Conservation (phyloP, 2,113 vertebrate species). For the Oriolus oriolus region DNA sequence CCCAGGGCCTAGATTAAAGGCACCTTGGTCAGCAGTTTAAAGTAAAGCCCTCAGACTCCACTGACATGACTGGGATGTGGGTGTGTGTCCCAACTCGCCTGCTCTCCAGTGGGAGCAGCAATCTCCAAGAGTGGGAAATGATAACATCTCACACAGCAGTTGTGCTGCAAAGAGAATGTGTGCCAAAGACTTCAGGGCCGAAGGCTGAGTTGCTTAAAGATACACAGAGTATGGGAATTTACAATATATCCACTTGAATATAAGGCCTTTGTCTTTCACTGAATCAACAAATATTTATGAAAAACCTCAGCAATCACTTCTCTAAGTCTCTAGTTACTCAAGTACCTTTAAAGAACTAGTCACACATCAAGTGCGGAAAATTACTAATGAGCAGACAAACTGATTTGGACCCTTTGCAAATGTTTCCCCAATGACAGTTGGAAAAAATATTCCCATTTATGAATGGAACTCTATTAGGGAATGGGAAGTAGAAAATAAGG, state of each 20-base stretch:
- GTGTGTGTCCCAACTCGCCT: constrained; percentile 9
- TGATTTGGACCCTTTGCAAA: not conserved
- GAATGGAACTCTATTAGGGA: not conserved
- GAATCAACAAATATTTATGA: not conserved
- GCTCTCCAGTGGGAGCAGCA: not conserved
- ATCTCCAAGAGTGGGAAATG: not conserved
- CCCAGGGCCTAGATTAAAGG: not conserved
- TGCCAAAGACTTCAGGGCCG: not conserved
- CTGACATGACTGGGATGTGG: not conserved
- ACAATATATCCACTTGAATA: not conserved
- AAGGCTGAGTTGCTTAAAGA: not conserved
- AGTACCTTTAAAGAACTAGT: not conserved
- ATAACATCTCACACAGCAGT: not conserved
- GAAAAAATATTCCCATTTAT: not conserved
- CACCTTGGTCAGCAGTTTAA: not conserved
- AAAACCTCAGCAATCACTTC: not conserved
- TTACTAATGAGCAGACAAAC: not conserved
- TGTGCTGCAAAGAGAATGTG: not conserved
- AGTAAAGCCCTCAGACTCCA: not conserved
- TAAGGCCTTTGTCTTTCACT: not conserved
- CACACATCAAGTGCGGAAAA: not conserved
- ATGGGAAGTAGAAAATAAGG: not conserved
- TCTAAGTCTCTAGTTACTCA: not conserved
- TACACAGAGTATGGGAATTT: not conserved
- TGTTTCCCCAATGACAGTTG: not conserved